These are phyloP conservation scores for Drosophila kanekoi DNA, from an alignment of 2,888 invertebrate species.

Conservation along the genomic window DNA sequence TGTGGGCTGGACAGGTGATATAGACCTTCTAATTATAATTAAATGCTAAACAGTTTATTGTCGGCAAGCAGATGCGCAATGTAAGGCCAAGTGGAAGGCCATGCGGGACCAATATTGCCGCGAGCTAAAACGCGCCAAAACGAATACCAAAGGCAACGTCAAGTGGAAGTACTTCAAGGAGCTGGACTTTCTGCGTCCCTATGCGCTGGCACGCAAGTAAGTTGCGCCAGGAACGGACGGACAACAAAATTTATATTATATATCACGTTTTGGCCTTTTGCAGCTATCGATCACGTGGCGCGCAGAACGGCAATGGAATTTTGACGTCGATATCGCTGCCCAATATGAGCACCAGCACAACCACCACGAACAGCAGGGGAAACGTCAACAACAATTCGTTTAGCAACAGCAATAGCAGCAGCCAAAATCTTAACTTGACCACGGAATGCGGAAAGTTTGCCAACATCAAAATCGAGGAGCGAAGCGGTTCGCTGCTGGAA, in stretches of 20 bases:
- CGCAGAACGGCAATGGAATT: conserved; percentile 37
- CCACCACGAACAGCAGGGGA: conserved; percentile 32
- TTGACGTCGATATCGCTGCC: conserved; percentile 16
- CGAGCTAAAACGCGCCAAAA: conserved; percentile 81
- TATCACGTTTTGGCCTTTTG: not conserved
- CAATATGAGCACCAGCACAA: conserved; percentile 12
- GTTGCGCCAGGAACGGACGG: conserved; percentile 14
- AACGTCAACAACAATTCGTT: conserved; percentile 53
- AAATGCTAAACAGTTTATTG: not conserved
- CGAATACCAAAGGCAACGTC: conserved; percentile 75
- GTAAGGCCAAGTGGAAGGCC: conserved; percentile 84
- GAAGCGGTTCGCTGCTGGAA: conserved; percentile 50
- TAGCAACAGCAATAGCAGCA: conserved; percentile 68
- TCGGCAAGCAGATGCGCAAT: conserved; percentile 70
- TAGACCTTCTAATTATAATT: not conserved
- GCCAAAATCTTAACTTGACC: conserved; percentile 53
- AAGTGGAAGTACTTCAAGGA: conserved; percentile 84
- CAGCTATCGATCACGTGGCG: conserved; percentile 77
- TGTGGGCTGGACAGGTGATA: conserved; percentile 81
- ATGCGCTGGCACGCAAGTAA: conserved; percentile 82
- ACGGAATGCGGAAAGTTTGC: conserved; percentile 58
- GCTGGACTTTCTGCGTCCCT: conserved; percentile 82
- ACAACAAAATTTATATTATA: not conserved
- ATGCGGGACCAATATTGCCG: conserved; percentile 84
- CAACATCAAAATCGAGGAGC: conserved; percentile 77